phyloP scores from a whole-genome alignment of 2,113 vertebrate species.

The Nansenia antarctica region DNA sequence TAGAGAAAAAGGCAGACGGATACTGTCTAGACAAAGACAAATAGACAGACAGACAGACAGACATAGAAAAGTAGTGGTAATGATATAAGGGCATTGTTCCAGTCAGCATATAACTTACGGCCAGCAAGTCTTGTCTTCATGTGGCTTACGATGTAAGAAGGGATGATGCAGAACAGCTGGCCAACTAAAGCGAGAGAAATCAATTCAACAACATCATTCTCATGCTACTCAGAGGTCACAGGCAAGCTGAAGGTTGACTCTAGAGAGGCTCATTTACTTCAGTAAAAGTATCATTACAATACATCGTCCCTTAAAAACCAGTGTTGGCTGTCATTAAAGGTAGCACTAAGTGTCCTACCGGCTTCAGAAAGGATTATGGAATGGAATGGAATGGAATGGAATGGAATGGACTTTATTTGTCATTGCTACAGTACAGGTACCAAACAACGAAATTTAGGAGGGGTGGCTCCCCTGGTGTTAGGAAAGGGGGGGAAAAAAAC shows the following conservation, averaged over 20 bases:
- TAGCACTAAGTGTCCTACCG: background rate
- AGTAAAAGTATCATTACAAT: background rate
- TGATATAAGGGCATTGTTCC: background rate
- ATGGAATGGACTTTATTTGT: no score
- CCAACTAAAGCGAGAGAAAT: conserved; percentile 60
- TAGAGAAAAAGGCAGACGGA: no score
- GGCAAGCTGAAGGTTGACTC: no score
- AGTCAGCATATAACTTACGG: conserved; percentile 75
- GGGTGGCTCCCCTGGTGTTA: no score
- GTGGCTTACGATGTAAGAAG: conserved; percentile 75
- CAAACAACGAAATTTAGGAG: no score
- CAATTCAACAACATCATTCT: background rate
- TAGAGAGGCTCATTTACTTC: background rate
- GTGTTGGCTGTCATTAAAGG: background rate
- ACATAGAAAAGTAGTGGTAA: background rate
- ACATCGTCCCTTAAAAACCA: background rate
- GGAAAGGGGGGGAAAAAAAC: no score
- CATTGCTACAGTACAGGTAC: no score
- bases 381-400: no score
- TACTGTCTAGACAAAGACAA: no score
- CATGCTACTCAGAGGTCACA: no score
- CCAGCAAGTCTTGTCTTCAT: conserved; percentile 52
- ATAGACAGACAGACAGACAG: no score
- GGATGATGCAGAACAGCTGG: conserved; percentile 82
- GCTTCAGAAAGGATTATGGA: no score